Percentiles rank a stretch among this genome's conserved stretches.
These are phyloP conservation scores for Centropyge bicolor DNA, from an alignment of 2,797 vertebrate species.

Conservation along the genomic window DNA sequence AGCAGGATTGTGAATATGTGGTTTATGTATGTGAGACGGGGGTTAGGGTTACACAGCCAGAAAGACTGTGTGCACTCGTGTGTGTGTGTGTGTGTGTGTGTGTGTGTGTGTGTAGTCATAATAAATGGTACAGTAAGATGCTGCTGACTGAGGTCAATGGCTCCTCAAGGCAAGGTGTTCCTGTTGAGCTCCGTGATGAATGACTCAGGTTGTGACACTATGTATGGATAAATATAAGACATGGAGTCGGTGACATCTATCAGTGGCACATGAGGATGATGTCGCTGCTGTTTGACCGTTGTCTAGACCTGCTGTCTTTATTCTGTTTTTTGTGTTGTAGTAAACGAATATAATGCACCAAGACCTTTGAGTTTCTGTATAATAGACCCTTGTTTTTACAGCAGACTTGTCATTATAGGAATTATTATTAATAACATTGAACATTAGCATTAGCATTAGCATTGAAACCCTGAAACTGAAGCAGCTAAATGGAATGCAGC, in stretches of 20 bases:
- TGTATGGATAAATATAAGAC: slow-evolving; percentile 25
- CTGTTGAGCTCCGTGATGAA: slow-evolving; percentile 58
- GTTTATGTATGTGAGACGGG: slow-evolving; percentile 31
- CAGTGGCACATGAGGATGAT: background rate
- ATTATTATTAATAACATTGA: background rate
- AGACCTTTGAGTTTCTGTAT: background rate
- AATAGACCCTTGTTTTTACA: background rate
- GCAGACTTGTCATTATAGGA: background rate
- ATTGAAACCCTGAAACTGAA: background rate
- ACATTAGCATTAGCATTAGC: too few relatives aligned
- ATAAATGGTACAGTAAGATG: slow-evolving; percentile 59
- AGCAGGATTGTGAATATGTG: slow-evolving; percentile 4
- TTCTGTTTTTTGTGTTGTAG: too few relatives aligned
- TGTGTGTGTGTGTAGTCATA: slow-evolving; percentile 47
- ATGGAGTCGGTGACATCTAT: slow-evolving; percentile 5
- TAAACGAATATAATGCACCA: background rate
- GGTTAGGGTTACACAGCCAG: slow-evolving; percentile 26
- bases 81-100: slow-evolving; percentile 25
- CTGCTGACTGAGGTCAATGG: slow-evolving; percentile 62
- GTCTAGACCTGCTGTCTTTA: too few relatives aligned
- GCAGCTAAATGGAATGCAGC: background rate
- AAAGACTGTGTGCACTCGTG: slow-evolving; percentile 22
- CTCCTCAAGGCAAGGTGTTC: slow-evolving; percentile 71
- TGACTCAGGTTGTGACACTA: slow-evolving; percentile 40
- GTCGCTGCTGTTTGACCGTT: background rate